Evolutionary conservation across 2,888 invertebrate species (phyloP), one percentile per base, ranked within the genome.

Genomic region (Caenorhabditis sp.): DNA sequence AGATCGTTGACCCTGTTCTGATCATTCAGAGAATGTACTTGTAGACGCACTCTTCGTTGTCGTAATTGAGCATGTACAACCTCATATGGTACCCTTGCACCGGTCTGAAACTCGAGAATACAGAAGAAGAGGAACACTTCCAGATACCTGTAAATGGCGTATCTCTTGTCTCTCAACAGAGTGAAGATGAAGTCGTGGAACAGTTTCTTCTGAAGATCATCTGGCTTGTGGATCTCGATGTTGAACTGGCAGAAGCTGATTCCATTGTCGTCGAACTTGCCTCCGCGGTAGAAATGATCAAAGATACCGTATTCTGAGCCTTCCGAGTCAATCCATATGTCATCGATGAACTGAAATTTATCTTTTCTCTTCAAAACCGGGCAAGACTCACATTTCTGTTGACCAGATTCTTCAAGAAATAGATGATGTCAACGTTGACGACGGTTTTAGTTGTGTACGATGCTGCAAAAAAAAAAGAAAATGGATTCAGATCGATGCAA

Each of bases 231-330:
- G 22, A 84, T 81, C 71, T 84, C 84, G 13, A 84, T 78, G 55
- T 85, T 85, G 61, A 83, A 79, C 55, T 85, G 85, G 32, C 85
- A 85, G 58, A 85, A 47, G 15, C 61, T 61, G 47, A 83, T 83
- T 64, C 72, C 79, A 22, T 78, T 71, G 11, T 61, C 35, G 47
- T 85, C 85, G n/a, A 85, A 80, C 15, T 64, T 55, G 5, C 83
- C 81, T 15, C 71, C 82, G n/a, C 62, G 72, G 68, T 56, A 72
- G 60, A 85, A 81, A 22, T 77, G 76, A 40, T 76, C 64, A n/a
- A 85, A 65, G 26, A 85, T 44, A 1, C 62, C 81, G 64, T 72
- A 85, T 50, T 85, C 85, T 0, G 83, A 76, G n/a, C 83, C 83
- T 58, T 85, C 85, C 5, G 72, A 61, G 32, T 85, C 85, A 26